These are phyloP conservation scores for Andrena bucephala DNA, from an alignment of 2,888 invertebrate species.

Conservation along the genomic window DNA sequence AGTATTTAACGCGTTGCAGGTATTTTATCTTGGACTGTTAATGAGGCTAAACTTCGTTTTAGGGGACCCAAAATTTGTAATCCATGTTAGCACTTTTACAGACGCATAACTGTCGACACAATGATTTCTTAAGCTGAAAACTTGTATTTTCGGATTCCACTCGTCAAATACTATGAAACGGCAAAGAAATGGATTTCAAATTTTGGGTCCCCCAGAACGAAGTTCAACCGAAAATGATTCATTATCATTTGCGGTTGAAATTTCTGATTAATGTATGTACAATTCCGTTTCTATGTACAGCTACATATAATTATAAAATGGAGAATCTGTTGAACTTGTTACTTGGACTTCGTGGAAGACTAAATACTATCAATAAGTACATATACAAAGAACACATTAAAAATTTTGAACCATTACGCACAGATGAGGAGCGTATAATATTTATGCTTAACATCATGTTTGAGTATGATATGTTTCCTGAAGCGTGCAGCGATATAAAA, in stretches of 20 bases:
- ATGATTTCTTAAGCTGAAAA: no score
- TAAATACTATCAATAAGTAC: no score
- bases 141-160: no score
- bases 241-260: background rate
- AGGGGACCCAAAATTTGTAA: no score
- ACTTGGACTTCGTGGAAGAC: background rate
- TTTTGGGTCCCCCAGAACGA: background rate
- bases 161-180: background rate
- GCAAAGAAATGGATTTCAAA: background rate
- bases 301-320: background rate
- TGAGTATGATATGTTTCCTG: slow-evolving; percentile 84
- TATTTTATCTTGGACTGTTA: no score
- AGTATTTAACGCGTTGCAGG: no score
- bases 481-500: slow-evolving; percentile 83
- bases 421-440: slow-evolving; percentile 85
- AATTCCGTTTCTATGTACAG: background rate
- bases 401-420: slow-evolving; percentile 75
- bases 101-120: no score
- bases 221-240: background rate
- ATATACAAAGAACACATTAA: background rate
- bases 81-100: no score
- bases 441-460: slow-evolving; percentile 85
- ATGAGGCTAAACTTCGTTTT: no score
- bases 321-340: background rate
- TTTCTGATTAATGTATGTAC: background rate